Conservation (phyloP, 2,888 invertebrate species). For the Strigamia crassipes region DNA sequence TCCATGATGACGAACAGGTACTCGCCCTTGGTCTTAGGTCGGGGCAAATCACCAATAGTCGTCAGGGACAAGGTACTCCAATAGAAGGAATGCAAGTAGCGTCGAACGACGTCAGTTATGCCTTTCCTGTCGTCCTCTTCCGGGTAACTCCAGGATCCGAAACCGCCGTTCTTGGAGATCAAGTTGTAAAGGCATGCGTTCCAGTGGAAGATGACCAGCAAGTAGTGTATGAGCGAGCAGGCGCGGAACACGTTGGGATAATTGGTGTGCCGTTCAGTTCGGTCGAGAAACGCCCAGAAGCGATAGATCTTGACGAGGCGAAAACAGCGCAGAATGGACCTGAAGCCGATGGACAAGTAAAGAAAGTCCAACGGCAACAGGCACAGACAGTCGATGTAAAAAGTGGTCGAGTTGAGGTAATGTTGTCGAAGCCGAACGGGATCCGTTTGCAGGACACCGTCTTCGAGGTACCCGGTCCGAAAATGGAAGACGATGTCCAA, state of each 20-base stretch:
- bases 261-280: slow-evolving; percentile 97
- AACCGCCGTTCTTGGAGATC: slow-evolving; percentile 92
- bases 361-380: slow-evolving; percentile 96
- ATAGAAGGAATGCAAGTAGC: slow-evolving; percentile 96
- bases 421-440: slow-evolving; percentile 89
- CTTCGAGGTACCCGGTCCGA: slow-evolving; percentile 94
- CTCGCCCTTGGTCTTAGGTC: slow-evolving; percentile 90
- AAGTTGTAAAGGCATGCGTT: slow-evolving; percentile 98
- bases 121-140: slow-evolving; percentile 49
- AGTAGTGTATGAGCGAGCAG: slow-evolving; percentile 71
- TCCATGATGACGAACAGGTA: slow-evolving; percentile 95
- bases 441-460: slow-evolving; percentile 96
- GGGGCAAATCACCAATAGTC: slow-evolving; percentile 89
- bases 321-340: slow-evolving; percentile 93
- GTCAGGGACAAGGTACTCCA: slow-evolving; percentile 97
- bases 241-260: slow-evolving; percentile 92
- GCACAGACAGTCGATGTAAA: slow-evolving; percentile 98
- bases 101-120: slow-evolving; percentile 79
- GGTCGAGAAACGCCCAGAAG: slow-evolving; percentile 98
- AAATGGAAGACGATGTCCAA: slow-evolving; percentile 97
- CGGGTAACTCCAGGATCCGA: slow-evolving; percentile 80
- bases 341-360: slow-evolving; percentile 92
- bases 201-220: slow-evolving; percentile 99
- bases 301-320: slow-evolving; percentile 96
- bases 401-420: slow-evolving; percentile 96